phyloP scores from a whole-genome alignment of 2,888 invertebrate genomes.

The Cryptophagus acutangulus region DNA sequence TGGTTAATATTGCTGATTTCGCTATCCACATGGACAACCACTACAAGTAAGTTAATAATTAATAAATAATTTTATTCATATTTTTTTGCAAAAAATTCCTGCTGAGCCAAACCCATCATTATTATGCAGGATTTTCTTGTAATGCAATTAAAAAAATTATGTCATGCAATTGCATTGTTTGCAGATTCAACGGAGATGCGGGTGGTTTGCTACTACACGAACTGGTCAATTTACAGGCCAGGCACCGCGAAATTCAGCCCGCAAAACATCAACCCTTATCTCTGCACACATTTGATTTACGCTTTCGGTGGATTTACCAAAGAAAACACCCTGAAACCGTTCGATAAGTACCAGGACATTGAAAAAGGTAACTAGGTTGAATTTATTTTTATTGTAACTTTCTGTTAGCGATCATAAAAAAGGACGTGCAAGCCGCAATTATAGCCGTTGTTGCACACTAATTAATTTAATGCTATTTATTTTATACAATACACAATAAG shows the following conservation, averaged over 20 bases:
- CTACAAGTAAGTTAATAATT: constrained; percentile 33
- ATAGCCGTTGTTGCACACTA: too few species aligned
- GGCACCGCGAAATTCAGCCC: constrained; percentile 88
- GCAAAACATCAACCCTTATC: constrained; percentile 90
- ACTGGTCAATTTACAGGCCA: constrained; percentile 89
- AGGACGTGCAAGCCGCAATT: too few species aligned
- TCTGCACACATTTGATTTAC: constrained; percentile 89
- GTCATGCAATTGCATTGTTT: constrained; percentile 29
- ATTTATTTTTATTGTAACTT: too few species aligned
- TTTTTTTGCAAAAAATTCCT: too few species aligned
- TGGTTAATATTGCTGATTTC: constrained; percentile 38
- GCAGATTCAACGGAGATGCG: constrained; percentile 58
- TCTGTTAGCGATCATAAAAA: too few species aligned
- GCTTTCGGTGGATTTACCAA: constrained; percentile 90
- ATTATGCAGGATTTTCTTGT: constrained; percentile 4
- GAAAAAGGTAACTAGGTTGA: constrained; percentile 77
- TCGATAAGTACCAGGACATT: constrained; percentile 93
- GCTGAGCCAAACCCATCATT: too few species aligned
- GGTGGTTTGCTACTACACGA: constrained; percentile 89
- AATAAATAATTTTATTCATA: neutral
- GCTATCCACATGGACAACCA: constrained; percentile 34
- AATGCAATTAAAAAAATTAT: constrained; percentile 4
- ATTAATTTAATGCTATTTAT: too few species aligned
- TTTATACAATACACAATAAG: too few species aligned
- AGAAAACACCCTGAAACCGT: constrained; percentile 85